phyloP scores from a whole-genome alignment of 1,140 invertebrate genomes.

The Drosophila sucinea region DNA sequence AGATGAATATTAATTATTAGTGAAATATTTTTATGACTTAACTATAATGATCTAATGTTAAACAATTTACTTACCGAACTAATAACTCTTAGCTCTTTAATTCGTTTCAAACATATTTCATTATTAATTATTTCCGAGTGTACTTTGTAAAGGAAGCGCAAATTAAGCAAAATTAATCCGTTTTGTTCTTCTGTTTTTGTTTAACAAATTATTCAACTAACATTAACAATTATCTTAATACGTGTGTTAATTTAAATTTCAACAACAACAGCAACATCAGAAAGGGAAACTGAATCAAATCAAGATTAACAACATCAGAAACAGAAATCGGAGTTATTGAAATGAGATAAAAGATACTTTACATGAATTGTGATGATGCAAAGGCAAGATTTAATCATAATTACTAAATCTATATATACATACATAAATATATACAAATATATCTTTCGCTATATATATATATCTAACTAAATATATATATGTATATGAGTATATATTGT shows the following conservation, averaged over 20 bases:
- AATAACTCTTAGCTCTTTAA: constrained; percentile 71
- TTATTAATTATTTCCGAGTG: constrained; percentile 56
- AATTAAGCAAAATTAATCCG: constrained; percentile 45
- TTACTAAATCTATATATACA: constrained; percentile 78
- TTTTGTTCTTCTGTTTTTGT: constrained; percentile 23
- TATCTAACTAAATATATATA: constrained; percentile 57
- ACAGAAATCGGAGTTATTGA: constrained; percentile 69
- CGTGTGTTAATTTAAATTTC: too few relatives aligned
- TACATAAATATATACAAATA: constrained; percentile 45
- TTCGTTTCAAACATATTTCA: constrained; percentile 53
- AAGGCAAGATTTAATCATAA: constrained; percentile 82
- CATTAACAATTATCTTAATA: too few relatives aligned
- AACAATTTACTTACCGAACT: constrained; percentile 65
- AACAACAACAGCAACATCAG: constrained; percentile 6
- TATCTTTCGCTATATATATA: constrained; percentile 72
- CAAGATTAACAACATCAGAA: constrained; percentile 53
- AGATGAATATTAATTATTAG: constrained; percentile 79
- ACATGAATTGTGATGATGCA: constrained; percentile 82
- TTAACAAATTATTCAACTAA: not conserved
- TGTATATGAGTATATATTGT: constrained; percentile 61
- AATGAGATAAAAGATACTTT: constrained; percentile 59
- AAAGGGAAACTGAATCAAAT: constrained; percentile 39
- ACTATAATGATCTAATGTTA: constrained; percentile 67
- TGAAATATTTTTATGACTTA: constrained; percentile 73
- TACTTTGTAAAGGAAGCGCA: constrained; percentile 36